phyloP scores from a whole-genome alignment of 2,888 invertebrate genomes.

The Apodemia mormo region DNA sequence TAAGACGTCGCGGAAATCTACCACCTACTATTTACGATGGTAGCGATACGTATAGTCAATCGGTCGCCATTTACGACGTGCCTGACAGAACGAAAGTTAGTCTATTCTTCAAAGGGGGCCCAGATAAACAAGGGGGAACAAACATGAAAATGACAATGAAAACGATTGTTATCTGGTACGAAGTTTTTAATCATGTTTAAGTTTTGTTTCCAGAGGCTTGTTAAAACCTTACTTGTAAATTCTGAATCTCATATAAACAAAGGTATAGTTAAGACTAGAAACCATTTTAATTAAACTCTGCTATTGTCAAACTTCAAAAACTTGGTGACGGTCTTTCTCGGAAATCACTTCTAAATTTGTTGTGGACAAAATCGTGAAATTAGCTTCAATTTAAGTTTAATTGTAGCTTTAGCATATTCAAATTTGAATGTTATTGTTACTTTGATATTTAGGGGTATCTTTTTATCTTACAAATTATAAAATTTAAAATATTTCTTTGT shows the following conservation, averaged over 20 bases:
- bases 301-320: constrained; percentile 17
- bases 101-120: no score
- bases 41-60: no score
- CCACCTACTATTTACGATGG: no score
- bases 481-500: no score
- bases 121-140: no score
- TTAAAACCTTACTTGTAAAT: constrained; percentile 5
- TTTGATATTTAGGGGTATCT: background rate
- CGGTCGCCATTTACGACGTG: no score
- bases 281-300: constrained; percentile 16
- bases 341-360: background rate
- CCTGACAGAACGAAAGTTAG: no score
- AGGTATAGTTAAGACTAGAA: constrained; percentile 8
- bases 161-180: background rate
- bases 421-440: background rate
- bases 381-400: background rate
- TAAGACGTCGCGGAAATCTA: no score
- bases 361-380: background rate
- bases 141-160: background rate
- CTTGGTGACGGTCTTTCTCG: background rate
- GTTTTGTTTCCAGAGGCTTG: background rate
- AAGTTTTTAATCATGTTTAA: background rate
- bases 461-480: background rate
- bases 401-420: background rate
- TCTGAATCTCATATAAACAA: background rate